Percentiles rank a stretch among this genome's conserved stretches.
Evolutionary conservation across 2,888 invertebrate genomes (phyloP).

Genomic region (Aphodius granarius): DNA sequence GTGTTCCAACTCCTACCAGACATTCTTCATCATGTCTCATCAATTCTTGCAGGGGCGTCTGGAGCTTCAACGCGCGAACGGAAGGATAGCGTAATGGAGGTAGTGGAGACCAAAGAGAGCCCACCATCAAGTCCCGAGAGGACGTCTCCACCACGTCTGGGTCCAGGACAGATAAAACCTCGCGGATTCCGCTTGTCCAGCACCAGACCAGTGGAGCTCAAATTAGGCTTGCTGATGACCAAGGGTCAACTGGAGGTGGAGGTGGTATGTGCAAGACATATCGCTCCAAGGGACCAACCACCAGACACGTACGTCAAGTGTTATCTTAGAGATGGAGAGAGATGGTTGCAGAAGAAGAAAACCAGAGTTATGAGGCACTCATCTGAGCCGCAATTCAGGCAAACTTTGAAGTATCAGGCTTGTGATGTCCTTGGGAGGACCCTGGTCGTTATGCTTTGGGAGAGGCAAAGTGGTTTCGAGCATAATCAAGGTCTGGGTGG

Average conservation of each 20-base stretch:
- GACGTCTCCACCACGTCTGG: constrained; percentile 61
- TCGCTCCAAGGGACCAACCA: constrained; percentile 70
- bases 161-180: constrained; percentile 82
- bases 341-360: constrained; percentile 89
- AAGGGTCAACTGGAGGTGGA: constrained; percentile 92
- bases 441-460: constrained; percentile 91
- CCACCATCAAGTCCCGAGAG: constrained; percentile 61
- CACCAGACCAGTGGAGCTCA: constrained; percentile 78
- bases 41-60: constrained; percentile 5
- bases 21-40: neutral
- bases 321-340: constrained; percentile 85
- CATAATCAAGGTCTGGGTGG: constrained; percentile 83
- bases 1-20: neutral
- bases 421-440: constrained; percentile 78
- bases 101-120: constrained; percentile 56
- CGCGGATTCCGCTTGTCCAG: constrained; percentile 70
- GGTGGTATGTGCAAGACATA: constrained; percentile 69
- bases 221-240: constrained; percentile 84
- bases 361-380: constrained; percentile 82
- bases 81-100: constrained; percentile 63
- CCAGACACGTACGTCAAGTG: constrained; percentile 94
- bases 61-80: constrained; percentile 53
- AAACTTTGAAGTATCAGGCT: constrained; percentile 84
- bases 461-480: constrained; percentile 84
- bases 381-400: constrained; percentile 83